Base-by-base conservation (phyloP, 1,140 invertebrate genomes). In the Drosophila obscura region DNA sequence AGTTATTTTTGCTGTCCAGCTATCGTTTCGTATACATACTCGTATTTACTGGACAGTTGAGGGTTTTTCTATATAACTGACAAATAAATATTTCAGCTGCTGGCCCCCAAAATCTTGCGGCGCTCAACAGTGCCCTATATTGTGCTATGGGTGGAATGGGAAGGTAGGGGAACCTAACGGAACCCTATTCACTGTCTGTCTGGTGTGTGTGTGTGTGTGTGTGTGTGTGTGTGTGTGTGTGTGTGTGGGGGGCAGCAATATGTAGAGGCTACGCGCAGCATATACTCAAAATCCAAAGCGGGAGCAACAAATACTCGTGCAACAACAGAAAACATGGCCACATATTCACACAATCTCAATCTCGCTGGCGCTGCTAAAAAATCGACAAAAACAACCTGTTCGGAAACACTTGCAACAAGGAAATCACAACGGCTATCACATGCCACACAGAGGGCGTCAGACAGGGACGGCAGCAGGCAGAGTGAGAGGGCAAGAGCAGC, bases 311-410 rank as follows among this genome's bases (percentile, higher is more conserved):
- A 31, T 43, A 58, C 65, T 45, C 59, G 39, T 51, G 41, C 46
- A 51, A 67, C 49, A 43, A 75, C 71, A 84, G 73, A 73, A 80
- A 83, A 74, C 77, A 74, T 73, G 76, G 80, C 63, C 80, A 87
- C 79, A 87, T 88, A 87, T 87, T 87, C 83, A 80, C 64, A 87
- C 79, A 83, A 87, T 88, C 75, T 71, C 79, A 83, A 87, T 83
- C 75, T 71, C 83, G 82, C 74, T 78, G 77, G 39, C 66, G 66
- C 82, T 87, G 83, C 83, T 80, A 87, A 87, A 90, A 90, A 90
- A 90, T 90, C 88, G 83, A 90, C 88, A 90, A 90, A 90, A 90
- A 90, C 88, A 90, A 90, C 88, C 88, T 90, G 88, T 90, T 90
- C 83, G 83, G 84, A 88, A 90, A 90, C 88, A 90, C 88, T 90